Base-by-base conservation (phyloP, 1,140 invertebrate genomes). In the Drosophila orosa region DNA sequence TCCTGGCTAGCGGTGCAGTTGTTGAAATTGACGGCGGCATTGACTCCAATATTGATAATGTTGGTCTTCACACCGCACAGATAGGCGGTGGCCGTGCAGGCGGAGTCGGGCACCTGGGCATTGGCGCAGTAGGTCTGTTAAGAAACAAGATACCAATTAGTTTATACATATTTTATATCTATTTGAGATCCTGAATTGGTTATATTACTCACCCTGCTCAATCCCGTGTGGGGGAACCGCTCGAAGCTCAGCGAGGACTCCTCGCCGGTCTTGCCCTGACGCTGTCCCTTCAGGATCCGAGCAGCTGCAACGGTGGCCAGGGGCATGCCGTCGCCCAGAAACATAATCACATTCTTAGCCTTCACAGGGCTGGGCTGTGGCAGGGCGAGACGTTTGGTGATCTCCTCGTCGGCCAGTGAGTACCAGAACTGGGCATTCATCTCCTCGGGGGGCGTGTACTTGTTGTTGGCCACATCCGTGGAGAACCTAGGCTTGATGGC, bases 271-370 rank as follows among this genome's bases (percentile, higher is more conserved):
- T 85, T 81, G 5, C 93, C 93, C 22, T 92, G 59, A 0, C 92
- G 90, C 79, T 96, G 95, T 1, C 95, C 95, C 69, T 94, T 93
- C 40, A 94, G 93, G n/a, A 95, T 95, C 29, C 96, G 91, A 15
- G 95, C 94, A 1, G 95, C 95, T 10, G 95, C 94, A 9, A 96
- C 82, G 2, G 96, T 96, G 3, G 95, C 90, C 24, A 96, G 86
- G 0, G 95, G 95, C 95, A 97, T 96, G 7, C 96, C 96, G 82
- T 97, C 96, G 0, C 96, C 96, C 33, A 97, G 90, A 86, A 96
- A 96, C 71, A 97, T 90, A 15, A 97, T 95, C 0, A 96, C 92
- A 91, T 96, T 96, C 78, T 95, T 95, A 5, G 96, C 96, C 35
- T 76, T 81, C 22, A 62, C n/a, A 0, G 19, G 13, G 10, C 57